phyloP scores from a whole-genome alignment of 2,888 invertebrate genomes.

The Bimastos eiseni region DNA sequence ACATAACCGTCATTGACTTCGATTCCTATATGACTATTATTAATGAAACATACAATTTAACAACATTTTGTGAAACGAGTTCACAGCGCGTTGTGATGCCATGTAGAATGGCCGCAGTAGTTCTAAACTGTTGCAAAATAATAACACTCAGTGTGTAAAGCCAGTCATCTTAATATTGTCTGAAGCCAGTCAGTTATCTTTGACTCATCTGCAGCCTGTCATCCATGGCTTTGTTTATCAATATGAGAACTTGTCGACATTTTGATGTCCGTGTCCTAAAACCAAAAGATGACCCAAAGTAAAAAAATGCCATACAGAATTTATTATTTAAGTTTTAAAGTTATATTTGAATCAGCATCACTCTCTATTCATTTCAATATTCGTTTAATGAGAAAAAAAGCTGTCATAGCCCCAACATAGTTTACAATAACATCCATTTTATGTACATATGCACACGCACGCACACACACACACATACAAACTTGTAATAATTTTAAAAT shows the following conservation, averaged over 20 bases:
- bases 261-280: neutral
- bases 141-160: constrained; percentile 9
- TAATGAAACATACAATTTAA: neutral
- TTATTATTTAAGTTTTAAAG: neutral
- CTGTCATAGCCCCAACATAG: too few species aligned
- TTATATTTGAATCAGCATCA: neutral
- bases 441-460: too few species aligned
- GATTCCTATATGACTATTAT: neutral
- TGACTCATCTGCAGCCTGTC: neutral
- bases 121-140: neutral
- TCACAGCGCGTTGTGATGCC: neutral
- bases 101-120: neutral
- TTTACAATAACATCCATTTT: too few species aligned
- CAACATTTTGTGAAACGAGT: neutral
- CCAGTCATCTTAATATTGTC: neutral
- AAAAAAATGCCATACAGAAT: neutral
- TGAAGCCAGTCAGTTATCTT: neutral
- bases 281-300: neutral
- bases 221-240: neutral
- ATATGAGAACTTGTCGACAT: neutral
- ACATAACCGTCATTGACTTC: neutral
- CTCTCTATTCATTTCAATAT: too few species aligned
- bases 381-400: too few species aligned
- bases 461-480: too few species aligned
- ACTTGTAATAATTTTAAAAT: too few species aligned